Base-by-base conservation (phyloP, 2,797 vertebrate genomes). In the Decapterus maruadsi region DNA sequence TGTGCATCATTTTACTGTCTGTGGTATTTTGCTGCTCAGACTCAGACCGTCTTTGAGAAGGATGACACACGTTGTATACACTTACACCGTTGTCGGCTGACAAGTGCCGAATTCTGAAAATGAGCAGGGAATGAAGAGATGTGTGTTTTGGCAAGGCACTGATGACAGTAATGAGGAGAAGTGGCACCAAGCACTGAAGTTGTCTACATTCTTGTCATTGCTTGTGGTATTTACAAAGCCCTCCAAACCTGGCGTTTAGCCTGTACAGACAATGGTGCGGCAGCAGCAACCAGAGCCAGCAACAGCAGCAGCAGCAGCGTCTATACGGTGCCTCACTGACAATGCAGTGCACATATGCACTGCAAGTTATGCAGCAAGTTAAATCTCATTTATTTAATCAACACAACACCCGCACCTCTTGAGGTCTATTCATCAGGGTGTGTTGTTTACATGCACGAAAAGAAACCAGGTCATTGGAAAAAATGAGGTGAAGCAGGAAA, bases 181-280 rank as follows among this genome's bases (percentile, higher is more conserved):
- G 45, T 85, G 68, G 81, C 90, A 87, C 87, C 75, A 14, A 57
- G 34, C 74, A 55, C 78, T 61, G 70, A 91, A 77, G 88, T 75
- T 17, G 86, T 89, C 82, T n/a, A 89, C 90, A 90, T 91, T 91
- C 85, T 88, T 86, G 78, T 87, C 76, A 48, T 87, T 79, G 50
- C 82, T 82, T 75, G 79, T 38, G 78, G 77, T 79, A 31, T 82
- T 84, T 82, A 72, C 83, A 34, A 72, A 84, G 78, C 40, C n/a
- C 54, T 68, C 45, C 13, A 42, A 80, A 77, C 50, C 43, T 70
- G 63, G 64, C 68, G 16, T 36, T 77, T 6, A 51, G 76, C 57
- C 66, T 2, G 57, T 31, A 54, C 55, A 75, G 59, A 75, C 1
- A 16, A 54, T 16, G 80, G 19, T 43, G 68, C 26, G 6, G 31